Conservation (phyloP, 2,888 invertebrate species). For the Rhaphigaster nebulosa region DNA sequence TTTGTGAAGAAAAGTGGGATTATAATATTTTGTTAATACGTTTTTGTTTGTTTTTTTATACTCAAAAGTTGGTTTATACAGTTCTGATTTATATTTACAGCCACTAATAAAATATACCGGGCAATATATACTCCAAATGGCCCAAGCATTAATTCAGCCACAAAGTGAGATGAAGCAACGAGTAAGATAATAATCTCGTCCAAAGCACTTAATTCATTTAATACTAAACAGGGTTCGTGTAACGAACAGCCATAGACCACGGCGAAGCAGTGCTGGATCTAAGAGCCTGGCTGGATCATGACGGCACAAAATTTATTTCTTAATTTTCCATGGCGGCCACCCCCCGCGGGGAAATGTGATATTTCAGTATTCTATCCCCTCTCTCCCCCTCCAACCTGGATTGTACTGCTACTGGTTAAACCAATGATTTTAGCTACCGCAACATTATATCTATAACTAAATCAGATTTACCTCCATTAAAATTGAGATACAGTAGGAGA, state of each 20-base stretch:
- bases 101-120: no score
- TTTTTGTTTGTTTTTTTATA: no score
- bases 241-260: not conserved
- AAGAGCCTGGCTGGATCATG: not conserved
- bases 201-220: not conserved
- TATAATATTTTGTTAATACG: no score
- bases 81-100: no score
- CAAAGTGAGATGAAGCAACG: not conserved
- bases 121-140: not conserved
- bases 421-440: not conserved
- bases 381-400: not conserved
- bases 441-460: not conserved
- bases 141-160: not conserved
- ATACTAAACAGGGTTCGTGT: not conserved
- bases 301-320: slow-evolving; percentile 39
- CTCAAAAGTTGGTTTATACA: no score
- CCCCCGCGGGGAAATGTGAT: not conserved
- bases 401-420: not conserved
- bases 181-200: not conserved
- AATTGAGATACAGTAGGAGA: not conserved
- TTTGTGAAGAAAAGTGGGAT: no score
- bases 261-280: not conserved
- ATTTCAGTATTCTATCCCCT: not conserved
- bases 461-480: not conserved
- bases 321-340: not conserved